Evolutionary conservation across 2,888 invertebrate species (phyloP).

Genomic region (Leptopterna dolabrata): DNA sequence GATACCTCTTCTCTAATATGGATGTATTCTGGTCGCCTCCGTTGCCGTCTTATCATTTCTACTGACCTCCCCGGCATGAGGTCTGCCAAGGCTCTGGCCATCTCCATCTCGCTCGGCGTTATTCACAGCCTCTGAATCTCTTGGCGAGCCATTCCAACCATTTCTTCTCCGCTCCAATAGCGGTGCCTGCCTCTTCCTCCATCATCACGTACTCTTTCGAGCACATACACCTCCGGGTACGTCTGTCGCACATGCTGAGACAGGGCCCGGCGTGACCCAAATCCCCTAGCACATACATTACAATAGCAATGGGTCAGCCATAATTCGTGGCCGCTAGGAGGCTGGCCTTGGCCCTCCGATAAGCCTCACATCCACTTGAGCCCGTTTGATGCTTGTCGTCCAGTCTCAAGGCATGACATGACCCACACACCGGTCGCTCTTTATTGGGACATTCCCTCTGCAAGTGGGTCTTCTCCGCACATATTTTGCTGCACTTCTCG

Average conservation of each 20-base stretch:
- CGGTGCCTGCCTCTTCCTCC: not conserved
- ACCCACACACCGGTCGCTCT: not conserved
- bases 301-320: not conserved
- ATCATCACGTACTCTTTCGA: not conserved
- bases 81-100: not conserved
- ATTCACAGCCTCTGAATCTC: not conserved
- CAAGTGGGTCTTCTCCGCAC: not conserved
- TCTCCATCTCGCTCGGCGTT: not conserved
- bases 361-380: not conserved
- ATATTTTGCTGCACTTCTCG: not conserved
- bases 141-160: not conserved
- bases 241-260: not conserved
- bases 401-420: not conserved
- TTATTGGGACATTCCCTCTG: not conserved
- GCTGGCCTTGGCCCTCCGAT: not conserved
- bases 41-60: not conserved
- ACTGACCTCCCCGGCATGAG: not conserved
- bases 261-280: not conserved
- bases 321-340: not conserved
- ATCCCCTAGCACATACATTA: not conserved
- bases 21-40: not conserved
- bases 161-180: not conserved
- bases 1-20: not conserved
- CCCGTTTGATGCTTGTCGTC: not conserved
- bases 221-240: not conserved